A percentile compares a stretch with the other conserved stretches of the same genome.
Evolutionary conservation across 2,113 vertebrate genomes (phyloP).

Genomic region (Aldabrachelys gigantea): DNA sequence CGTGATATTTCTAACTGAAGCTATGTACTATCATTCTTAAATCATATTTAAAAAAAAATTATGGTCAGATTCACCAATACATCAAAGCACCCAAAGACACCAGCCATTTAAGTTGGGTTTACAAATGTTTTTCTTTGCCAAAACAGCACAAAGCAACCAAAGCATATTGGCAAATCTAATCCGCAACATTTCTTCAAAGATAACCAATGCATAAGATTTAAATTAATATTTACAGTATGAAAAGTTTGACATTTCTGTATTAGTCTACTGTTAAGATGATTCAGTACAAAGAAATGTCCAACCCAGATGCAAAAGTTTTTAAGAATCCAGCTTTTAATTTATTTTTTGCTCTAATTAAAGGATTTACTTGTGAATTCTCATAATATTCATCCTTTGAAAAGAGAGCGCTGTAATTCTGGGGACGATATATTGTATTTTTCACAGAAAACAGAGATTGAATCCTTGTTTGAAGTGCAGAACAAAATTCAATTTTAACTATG

Average conservation of each 20-base stretch:
- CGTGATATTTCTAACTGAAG: not conserved
- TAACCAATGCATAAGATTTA: not conserved
- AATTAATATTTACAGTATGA: not conserved
- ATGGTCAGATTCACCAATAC: too few species aligned
- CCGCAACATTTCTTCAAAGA: not conserved
- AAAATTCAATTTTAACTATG: not conserved
- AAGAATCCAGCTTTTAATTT: not conserved
- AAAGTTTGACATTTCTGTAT: fast-evolving
- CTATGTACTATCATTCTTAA: not conserved
- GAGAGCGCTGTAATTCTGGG: not conserved
- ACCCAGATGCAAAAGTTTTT: not conserved
- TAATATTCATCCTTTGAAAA: not conserved
- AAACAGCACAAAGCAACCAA: not conserved
- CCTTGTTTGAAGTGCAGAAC: not conserved
- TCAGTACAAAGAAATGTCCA: not conserved
- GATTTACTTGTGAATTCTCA: not conserved
- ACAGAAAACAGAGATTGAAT: not conserved
- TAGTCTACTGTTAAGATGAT: not conserved
- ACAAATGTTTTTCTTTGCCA: too few species aligned
- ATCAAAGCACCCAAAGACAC: too few species aligned
- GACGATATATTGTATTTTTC: not conserved
- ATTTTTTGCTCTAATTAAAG: not conserved
- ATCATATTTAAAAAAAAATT: not conserved
- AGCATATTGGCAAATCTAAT: not conserved
- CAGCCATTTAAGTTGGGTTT: too few species aligned